Conservation (phyloP, 2,113 vertebrate genomes). For the Prolemur simus region DNA sequence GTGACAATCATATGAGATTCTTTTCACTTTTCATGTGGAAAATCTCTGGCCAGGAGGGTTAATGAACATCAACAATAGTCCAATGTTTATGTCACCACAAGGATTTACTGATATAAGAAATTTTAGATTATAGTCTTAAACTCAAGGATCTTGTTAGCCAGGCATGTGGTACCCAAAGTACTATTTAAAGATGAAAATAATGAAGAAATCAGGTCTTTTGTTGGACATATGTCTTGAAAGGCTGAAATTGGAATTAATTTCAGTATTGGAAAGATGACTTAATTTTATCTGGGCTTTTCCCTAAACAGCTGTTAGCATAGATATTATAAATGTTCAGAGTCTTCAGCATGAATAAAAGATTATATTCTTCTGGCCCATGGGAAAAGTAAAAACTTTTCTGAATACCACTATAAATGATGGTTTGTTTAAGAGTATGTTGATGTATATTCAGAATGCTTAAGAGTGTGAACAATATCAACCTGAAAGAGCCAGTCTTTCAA, state of each 20-base stretch:
- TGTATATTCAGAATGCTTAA: neutral
- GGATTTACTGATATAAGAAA: neutral
- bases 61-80: neutral
- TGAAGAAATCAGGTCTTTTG: neutral
- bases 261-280: neutral
- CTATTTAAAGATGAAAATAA: neutral
- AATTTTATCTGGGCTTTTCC: slow-evolving; percentile 37
- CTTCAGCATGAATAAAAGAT: slow-evolving; percentile 52
- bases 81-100: neutral
- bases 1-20: neutral
- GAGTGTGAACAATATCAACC: neutral
- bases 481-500: too few relatives aligned
- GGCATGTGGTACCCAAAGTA: neutral
- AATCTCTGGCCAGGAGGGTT: neutral
- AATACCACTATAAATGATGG: neutral
- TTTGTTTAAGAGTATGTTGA: neutral
- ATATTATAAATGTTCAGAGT: neutral
- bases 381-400: neutral
- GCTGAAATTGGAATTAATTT: slow-evolving; percentile 42
- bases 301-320: neutral
- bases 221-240: slow-evolving; percentile 3
- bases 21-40: neutral
- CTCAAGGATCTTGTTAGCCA: neutral
- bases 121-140: neutral
- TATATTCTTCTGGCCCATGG: neutral